A percentile compares a stretch with the other conserved stretches of the same genome.
These are phyloP conservation scores for Ptychadena robeensis DNA, from an alignment of 2,797 vertebrate genomes.

Conservation along the genomic window DNA sequence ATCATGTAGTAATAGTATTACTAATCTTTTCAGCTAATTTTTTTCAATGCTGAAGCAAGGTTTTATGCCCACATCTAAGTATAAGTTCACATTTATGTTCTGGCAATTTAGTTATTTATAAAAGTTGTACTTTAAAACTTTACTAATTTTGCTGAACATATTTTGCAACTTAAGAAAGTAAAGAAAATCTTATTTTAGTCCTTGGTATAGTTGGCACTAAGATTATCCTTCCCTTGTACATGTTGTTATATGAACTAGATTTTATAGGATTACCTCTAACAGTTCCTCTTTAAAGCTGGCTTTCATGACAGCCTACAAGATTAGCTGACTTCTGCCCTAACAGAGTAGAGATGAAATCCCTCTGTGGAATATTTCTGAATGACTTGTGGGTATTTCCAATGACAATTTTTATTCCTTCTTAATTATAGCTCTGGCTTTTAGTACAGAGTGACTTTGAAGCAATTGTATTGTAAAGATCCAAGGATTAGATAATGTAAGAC, in stretches of 20 bases:
- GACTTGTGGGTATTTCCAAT: slow-evolving; percentile 50
- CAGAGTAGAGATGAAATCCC: slow-evolving; percentile 37
- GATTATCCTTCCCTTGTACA: slow-evolving; percentile 10
- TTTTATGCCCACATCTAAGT: background rate
- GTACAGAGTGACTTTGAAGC: slow-evolving; percentile 48
- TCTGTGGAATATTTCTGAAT: slow-evolving; percentile 45
- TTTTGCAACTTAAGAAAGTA: background rate
- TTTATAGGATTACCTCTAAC: slow-evolving; percentile 44
- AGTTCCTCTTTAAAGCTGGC: slow-evolving; percentile 25
- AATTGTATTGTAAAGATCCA: slow-evolving; percentile 53
- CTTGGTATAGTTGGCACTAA: slow-evolving; percentile 5
- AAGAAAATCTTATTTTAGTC: background rate
- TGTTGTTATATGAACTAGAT: slow-evolving; percentile 40
- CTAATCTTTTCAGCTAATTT: background rate
- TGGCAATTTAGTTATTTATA: background rate
- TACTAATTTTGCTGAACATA: background rate
- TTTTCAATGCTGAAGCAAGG: background rate
- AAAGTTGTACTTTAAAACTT: too few relatives aligned
- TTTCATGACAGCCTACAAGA: slow-evolving; percentile 40
- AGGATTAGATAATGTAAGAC: slow-evolving; percentile 48
- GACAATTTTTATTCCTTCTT: slow-evolving; percentile 54
- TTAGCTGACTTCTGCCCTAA: slow-evolving; percentile 41
- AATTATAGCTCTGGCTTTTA: slow-evolving; percentile 53
- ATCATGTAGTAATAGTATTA: too few relatives aligned
- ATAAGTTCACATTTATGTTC: too few relatives aligned